These are phyloP conservation scores for Crioceris asparagi DNA, from an alignment of 2,888 invertebrate genomes.

Conservation along the genomic window DNA sequence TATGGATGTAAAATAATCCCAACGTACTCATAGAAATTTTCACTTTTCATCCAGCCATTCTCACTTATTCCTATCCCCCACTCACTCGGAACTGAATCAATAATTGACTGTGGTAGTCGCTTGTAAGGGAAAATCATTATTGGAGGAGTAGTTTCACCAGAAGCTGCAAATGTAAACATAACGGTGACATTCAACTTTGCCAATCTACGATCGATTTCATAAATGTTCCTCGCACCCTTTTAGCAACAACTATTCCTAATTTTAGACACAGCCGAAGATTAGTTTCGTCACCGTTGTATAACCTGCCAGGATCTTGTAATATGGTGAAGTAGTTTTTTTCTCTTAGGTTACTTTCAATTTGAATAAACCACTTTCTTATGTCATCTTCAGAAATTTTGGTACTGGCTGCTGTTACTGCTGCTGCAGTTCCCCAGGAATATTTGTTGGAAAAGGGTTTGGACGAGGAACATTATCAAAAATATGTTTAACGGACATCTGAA, in stretches of 20 bases:
- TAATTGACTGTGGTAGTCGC: slow-evolving; percentile 20
- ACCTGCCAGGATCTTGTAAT: slow-evolving; percentile 17
- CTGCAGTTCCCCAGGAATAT: no score
- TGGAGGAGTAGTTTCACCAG: slow-evolving; percentile 15
- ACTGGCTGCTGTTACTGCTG: slow-evolving; percentile 24
- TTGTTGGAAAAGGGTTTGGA: no score
- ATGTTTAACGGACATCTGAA: no score
- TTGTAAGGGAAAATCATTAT: slow-evolving; percentile 17
- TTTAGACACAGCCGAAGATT: slow-evolving; percentile 20
- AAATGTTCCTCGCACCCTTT: slow-evolving; percentile 24
- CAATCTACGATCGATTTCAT: slow-evolving; percentile 18
- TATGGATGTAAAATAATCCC: slow-evolving; percentile 22
- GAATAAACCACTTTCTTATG: slow-evolving; percentile 23
- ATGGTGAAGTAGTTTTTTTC: slow-evolving; percentile 16
- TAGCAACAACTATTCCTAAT: slow-evolving; percentile 17
- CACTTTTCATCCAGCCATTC: slow-evolving; percentile 27
- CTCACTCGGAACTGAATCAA: slow-evolving; percentile 11
- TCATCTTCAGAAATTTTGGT: slow-evolving; percentile 21
- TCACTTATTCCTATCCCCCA: slow-evolving; percentile 26
- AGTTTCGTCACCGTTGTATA: slow-evolving; percentile 6
- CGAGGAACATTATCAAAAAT: no score
- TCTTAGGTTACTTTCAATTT: slow-evolving; percentile 16
- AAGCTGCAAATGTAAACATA: slow-evolving; percentile 23
- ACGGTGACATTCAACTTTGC: slow-evolving; percentile 22
- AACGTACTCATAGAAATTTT: slow-evolving; percentile 24